phyloP scores from a whole-genome alignment of 2,113 vertebrate species.

The Oceanites oceanicus region DNA sequence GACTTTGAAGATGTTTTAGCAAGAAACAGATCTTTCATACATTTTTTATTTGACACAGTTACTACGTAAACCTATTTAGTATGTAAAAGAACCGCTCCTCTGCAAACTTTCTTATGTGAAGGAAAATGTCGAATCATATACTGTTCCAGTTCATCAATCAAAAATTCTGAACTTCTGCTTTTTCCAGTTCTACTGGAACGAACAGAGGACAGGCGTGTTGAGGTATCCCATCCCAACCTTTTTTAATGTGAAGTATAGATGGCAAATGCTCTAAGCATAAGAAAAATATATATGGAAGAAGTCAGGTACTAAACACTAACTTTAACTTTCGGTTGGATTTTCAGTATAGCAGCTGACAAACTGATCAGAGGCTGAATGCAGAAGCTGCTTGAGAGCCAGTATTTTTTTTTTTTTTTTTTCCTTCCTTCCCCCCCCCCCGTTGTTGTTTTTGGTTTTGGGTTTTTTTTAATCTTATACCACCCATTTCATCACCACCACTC shows the following conservation, averaged over 20 bases:
- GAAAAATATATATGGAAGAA: background rate
- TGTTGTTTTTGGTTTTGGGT: background rate
- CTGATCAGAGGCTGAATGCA: background rate
- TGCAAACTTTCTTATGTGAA: background rate
- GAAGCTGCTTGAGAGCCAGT: background rate
- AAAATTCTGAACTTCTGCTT: background rate
- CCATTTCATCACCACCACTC: background rate
- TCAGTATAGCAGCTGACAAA: background rate
- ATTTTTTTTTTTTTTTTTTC: background rate
- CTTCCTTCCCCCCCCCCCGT: background rate
- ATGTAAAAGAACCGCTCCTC: background rate
- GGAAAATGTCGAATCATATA: background rate
- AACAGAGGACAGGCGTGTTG: background rate
- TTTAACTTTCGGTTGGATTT: background rate
- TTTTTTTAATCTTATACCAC: background rate
- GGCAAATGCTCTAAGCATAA: background rate
- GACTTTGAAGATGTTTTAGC: background rate
- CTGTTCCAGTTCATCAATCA: background rate
- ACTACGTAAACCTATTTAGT: background rate
- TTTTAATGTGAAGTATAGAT: background rate
- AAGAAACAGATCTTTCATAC: background rate
- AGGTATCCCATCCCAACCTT: background rate
- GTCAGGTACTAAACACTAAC: background rate
- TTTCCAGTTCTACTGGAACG: background rate
- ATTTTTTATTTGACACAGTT: slow-evolving; percentile 19